These are phyloP conservation scores for Xenopus petersii DNA, from an alignment of 2,797 vertebrate species.

Conservation along the genomic window DNA sequence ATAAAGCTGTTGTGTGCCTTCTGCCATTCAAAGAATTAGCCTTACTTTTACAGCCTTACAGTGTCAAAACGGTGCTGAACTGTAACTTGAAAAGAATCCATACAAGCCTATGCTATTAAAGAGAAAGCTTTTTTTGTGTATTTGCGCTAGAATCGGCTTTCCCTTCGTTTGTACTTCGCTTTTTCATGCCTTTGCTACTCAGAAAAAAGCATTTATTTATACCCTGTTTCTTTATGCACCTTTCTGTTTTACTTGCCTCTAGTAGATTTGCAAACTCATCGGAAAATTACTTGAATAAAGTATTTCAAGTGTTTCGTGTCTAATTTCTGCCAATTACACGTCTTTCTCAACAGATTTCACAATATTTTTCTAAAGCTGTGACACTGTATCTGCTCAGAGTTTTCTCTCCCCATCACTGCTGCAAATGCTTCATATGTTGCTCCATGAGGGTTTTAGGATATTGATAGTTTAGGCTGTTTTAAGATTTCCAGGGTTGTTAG, in stretches of 20 bases:
- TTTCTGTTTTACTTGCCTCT: slow-evolving; percentile 64
- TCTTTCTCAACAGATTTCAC: too few relatives aligned
- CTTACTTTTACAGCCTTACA: neutral
- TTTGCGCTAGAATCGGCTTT: slow-evolving; percentile 59
- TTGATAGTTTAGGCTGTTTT: too few relatives aligned
- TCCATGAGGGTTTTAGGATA: too few relatives aligned
- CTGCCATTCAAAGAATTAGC: too few relatives aligned
- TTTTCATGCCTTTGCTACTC: slow-evolving; percentile 60
- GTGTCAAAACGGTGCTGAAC: slow-evolving; percentile 66
- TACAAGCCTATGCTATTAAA: slow-evolving; percentile 58
- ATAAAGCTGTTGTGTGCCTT: too few relatives aligned
- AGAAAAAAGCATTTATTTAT: slow-evolving; percentile 65
- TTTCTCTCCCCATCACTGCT: too few relatives aligned
- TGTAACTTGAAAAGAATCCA: slow-evolving; percentile 74
- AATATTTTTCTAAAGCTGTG: too few relatives aligned
- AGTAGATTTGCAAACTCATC: slow-evolving; percentile 66
- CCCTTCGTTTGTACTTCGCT: slow-evolving; percentile 58
- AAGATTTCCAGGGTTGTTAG: too few relatives aligned
- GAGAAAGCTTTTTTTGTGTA: slow-evolving; percentile 57
- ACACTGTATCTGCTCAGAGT: too few relatives aligned
- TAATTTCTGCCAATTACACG: neutral
- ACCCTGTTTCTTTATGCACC: slow-evolving; percentile 65
- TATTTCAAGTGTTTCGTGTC: slow-evolving; percentile 62
- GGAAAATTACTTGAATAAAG: slow-evolving; percentile 76
- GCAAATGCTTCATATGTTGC: too few relatives aligned